Conservation (phyloP, 2,797 vertebrate species). For the Tarsius wallacei region DNA sequence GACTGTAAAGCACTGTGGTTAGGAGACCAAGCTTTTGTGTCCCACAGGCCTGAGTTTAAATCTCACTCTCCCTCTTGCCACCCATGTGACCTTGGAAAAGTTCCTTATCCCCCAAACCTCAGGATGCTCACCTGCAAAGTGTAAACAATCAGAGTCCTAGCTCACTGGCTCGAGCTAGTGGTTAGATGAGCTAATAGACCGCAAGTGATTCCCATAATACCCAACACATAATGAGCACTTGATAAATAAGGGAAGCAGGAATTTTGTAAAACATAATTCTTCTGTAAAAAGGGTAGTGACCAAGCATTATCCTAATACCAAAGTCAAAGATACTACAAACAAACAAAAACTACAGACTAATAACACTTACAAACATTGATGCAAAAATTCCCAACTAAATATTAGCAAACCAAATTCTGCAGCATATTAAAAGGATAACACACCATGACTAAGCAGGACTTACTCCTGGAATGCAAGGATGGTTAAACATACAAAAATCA, state of each 20-base stretch:
- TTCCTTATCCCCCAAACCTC: neutral
- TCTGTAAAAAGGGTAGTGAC: neutral
- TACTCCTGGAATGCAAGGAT: neutral
- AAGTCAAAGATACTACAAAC: neutral
- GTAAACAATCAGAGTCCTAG: accelerated
- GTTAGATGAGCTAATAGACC: neutral
- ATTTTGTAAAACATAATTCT: neutral
- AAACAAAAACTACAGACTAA: neutral
- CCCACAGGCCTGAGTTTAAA: neutral
- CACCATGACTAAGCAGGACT: neutral
- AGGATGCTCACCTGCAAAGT: neutral
- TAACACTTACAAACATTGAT: neutral
- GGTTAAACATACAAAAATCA: neutral
- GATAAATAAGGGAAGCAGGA: neutral
- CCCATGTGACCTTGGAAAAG: neutral
- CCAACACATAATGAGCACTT: neutral
- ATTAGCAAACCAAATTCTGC: neutral
- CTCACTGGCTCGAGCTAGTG: neutral
- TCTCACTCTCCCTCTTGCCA: neutral
- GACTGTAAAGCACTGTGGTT: too few relatives aligned
- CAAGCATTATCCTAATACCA: neutral
- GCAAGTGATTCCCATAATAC: neutral
- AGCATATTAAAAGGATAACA: neutral
- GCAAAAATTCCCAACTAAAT: neutral
- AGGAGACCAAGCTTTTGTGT: neutral